Percentiles rank a stretch among this genome's conserved stretches.
Evolutionary conservation across 2,888 invertebrate genomes (phyloP).

Genomic region (Salpingus planirostris): DNA sequence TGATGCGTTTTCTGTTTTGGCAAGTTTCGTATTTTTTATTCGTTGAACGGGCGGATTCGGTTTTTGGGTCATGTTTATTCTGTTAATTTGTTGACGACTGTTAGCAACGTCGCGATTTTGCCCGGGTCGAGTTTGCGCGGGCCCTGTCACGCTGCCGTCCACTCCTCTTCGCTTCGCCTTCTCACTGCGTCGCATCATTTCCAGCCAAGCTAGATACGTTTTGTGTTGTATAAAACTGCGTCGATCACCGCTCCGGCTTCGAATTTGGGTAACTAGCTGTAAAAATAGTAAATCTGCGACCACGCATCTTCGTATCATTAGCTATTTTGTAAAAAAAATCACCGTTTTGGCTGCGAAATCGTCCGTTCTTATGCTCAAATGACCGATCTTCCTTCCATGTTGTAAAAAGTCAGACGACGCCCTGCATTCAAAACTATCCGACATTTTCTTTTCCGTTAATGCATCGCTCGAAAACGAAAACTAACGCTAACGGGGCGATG

Average conservation of each 20-base stretch:
- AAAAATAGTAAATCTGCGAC: constrained; percentile 38
- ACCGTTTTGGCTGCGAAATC: constrained; percentile 42
- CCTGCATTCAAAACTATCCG: constrained; percentile 29
- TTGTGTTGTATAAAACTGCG: too few relatives aligned
- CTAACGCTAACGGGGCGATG: background rate
- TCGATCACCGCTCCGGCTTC: constrained; percentile 28
- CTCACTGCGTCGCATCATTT: too few relatives aligned
- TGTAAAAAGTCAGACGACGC: constrained; percentile 27
- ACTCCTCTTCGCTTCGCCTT: too few relatives aligned
- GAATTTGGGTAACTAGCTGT: constrained; percentile 42
- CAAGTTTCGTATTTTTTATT: too few relatives aligned
- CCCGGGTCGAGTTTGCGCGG: background rate
- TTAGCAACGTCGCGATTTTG: background rate
- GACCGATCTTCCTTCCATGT: too few relatives aligned
- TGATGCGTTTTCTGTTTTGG: too few relatives aligned
- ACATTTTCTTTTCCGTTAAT: constrained; percentile 33
- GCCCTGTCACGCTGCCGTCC: too few relatives aligned
- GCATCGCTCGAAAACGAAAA: constrained; percentile 5
- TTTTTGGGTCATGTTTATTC: too few relatives aligned
- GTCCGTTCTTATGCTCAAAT: constrained; percentile 19
- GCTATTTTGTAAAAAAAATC: constrained; percentile 28
- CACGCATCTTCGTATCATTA: constrained; percentile 37
- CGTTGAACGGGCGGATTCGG: too few relatives aligned
- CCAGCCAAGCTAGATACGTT: too few relatives aligned
- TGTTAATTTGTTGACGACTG: background rate